Base-by-base conservation (phyloP, 1,140 invertebrate genomes). In the Eupeodes corollae region DNA sequence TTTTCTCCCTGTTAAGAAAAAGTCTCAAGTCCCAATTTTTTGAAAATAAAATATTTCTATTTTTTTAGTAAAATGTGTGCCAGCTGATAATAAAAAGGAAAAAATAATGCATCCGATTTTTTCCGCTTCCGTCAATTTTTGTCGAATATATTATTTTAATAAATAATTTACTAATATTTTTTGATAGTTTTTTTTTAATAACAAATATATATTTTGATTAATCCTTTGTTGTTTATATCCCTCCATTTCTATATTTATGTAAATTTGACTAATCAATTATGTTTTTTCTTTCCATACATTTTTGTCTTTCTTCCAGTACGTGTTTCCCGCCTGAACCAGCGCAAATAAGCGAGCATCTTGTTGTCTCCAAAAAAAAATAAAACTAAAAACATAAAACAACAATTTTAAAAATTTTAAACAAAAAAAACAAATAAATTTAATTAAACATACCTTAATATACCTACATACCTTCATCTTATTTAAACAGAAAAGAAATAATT, bases 291-390 rank as follows among this genome's bases (percentile, higher is more conserved):
- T 48, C 31, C 31, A 38, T 34, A 34, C 12, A 10, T 44, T 46
- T 42, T 40, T 48, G 14, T 59, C 53, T 61, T 49, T 55, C 21
- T 64, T 68, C 11, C 66, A 68, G 66, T 68, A 67, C 66, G 66
- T 56, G 61, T 65, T 53, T 65, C 66, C 47, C 66, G 66, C 55
- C 63, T 68, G 40, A 68, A 61, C 55, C 63, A 68, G 59, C 65
- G 66, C 65, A 68, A 68, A 68, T 68, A 68, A 67, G 66, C 39
- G 31, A 42, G 31, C 45, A 15, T 37, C 35, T 39, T 19, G 10
- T 35, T 16, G n/a, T 19, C 32, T 26, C 16, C 16, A 13, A 39
- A 35, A 16, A 35, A 37, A 12, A 19, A 60, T n/a, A 35, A 34
- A 46, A 5, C 3, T 18, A 13, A 52, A 61, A 53, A 53, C 48